Percentiles rank a stretch among this genome's conserved stretches.
phyloP scores from a whole-genome alignment of 2,888 invertebrate species.

The Minunthozetes semirufus region DNA sequence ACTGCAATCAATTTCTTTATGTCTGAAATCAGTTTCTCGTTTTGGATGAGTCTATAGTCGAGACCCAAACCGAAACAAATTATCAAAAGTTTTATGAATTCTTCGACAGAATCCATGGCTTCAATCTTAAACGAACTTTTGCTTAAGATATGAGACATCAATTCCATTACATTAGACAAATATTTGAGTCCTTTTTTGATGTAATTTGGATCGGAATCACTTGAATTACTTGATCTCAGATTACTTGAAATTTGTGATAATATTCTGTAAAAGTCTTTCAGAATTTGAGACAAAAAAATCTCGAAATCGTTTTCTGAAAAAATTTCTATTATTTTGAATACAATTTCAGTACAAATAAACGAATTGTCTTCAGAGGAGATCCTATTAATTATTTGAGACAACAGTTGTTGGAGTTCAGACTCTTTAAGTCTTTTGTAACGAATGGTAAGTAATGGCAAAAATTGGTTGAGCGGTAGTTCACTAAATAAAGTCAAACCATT shows the following conservation, averaged over 20 bases:
- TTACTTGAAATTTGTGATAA: background rate
- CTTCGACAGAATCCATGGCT: background rate
- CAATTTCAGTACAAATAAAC: background rate
- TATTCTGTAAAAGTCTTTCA: background rate
- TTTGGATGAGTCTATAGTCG: background rate
- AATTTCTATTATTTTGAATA: background rate
- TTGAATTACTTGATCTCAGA: background rate
- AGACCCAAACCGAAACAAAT: background rate
- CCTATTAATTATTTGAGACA: background rate
- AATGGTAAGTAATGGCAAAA: background rate
- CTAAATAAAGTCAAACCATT: background rate
- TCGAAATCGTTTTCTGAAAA: background rate
- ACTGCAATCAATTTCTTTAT: slow-evolving; percentile 2
- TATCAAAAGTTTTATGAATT: background rate
- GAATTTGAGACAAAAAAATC: background rate
- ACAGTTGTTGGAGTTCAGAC: background rate
- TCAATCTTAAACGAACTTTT: background rate
- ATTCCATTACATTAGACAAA: background rate
- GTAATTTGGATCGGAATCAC: background rate
- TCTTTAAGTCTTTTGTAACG: background rate
- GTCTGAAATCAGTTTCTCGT: background rate
- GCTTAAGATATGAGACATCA: background rate
- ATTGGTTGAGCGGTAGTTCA: slow-evolving; percentile 5
- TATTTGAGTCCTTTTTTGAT: background rate
- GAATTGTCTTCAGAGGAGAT: background rate